Evolutionary conservation across 2,888 invertebrate species (phyloP), one percentile per base, ranked within the genome.

Genomic region (Phyto melanocephala): DNA sequence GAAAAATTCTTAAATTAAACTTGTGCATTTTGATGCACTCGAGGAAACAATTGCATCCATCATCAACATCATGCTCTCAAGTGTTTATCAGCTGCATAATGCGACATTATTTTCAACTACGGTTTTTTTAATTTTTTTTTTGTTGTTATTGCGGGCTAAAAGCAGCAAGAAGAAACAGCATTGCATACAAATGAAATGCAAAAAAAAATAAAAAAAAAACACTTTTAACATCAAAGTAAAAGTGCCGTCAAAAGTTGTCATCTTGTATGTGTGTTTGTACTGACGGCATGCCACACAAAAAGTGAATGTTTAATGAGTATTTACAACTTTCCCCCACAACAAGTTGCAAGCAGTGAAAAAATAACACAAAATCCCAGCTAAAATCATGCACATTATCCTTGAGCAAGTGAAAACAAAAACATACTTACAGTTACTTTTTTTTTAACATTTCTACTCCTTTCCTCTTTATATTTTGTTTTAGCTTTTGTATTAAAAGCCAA

Each of bases 241-340:
- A 82, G 52, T 42, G 62, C 82, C 82, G 82, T 79, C 75, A 79
- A 79, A 79, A 79, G 79, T 79, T 78, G 72, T 63, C 77, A 63
- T 68, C 33, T 50, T 56, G 62, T 50, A 28, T 56, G 54, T 35
- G 47, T 68, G 52, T 15, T 0, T 60, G 63, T 8, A 17, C 42
- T 5, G 50, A 33, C 47, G 17, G 37, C 42, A 74, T 74, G 70
- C 65, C 65, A 47, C 54, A 79, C 28, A 75, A 82, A 82, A 82
- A 82, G 79, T 79, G 79, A 82, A 82, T 82, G 75, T 72, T 82
- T 82, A 82, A 82, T 82, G 82, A 82, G 79, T 82, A 79, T 79
- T 79, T 82, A 76, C 79, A 82, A 82, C 79, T 82, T 79, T 60
- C 75, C 79, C 82, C 79, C 65, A 28, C 28, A 80, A 81, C 81